These are phyloP conservation scores for Philereme vetulata DNA, from an alignment of 2,888 invertebrate species.

Conservation along the genomic window DNA sequence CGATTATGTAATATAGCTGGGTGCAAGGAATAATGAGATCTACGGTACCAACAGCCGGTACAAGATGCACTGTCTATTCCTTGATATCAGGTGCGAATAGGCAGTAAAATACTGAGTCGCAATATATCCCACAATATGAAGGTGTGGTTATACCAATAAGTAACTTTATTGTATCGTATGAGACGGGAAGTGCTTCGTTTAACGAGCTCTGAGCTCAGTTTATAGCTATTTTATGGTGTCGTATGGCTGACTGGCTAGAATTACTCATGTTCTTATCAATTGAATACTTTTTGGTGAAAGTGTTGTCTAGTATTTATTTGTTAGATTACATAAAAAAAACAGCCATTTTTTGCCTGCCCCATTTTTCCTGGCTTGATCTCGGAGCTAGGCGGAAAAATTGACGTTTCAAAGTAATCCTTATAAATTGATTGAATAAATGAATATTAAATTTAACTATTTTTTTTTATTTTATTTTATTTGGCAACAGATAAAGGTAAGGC, in stretches of 20 bases:
- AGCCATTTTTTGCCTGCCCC: too few relatives aligned
- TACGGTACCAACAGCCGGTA: background rate
- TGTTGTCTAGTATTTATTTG: constrained; percentile 12
- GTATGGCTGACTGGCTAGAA: constrained; percentile 46
- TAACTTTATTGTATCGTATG: constrained; percentile 64
- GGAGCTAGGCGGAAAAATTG: too few relatives aligned
- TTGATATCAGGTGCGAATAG: constrained; percentile 2
- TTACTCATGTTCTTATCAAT: constrained; percentile 49
- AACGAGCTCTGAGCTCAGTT: constrained; percentile 61
- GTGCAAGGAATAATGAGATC: too few relatives aligned
- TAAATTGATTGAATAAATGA: too few relatives aligned
- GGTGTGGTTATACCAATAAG: constrained; percentile 71
- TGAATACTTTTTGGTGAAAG: constrained; percentile 18
- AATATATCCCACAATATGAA: constrained; percentile 36
- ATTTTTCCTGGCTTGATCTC: too few relatives aligned
- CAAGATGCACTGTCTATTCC: background rate
- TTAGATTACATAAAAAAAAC: too few relatives aligned
- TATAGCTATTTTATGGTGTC: constrained; percentile 61
- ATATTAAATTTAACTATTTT: too few relatives aligned
- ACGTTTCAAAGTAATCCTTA: too few relatives aligned
- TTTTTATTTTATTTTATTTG: too few relatives aligned
- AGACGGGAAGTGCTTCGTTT: constrained; percentile 60
- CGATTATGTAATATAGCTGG: too few relatives aligned
- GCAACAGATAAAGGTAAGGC: too few relatives aligned
- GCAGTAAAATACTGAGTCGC: constrained; percentile 4